These are phyloP conservation scores for Melinopterus prodromus DNA, from an alignment of 2,888 invertebrate species.

Conservation along the genomic window DNA sequence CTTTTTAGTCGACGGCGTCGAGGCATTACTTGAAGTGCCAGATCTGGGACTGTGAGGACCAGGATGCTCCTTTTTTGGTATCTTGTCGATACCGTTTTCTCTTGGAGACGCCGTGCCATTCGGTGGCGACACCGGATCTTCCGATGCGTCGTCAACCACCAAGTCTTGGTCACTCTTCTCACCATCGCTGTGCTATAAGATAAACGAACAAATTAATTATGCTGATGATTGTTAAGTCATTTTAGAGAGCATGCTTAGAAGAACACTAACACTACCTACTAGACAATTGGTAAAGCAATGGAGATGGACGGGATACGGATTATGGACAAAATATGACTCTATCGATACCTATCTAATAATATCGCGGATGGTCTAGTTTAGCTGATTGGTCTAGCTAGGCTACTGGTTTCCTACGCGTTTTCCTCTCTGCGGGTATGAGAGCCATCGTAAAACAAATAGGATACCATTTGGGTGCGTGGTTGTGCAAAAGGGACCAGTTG, in stretches of 20 bases:
- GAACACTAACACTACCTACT: background rate
- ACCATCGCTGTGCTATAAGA: conserved; percentile 76
- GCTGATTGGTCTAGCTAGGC: too few species aligned
- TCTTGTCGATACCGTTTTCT: conserved; percentile 85
- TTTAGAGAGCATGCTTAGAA: background rate
- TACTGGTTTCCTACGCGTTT: too few species aligned
- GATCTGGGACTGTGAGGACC: conserved; percentile 80
- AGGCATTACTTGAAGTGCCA: conserved; percentile 90
- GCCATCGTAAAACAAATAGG: too few species aligned
- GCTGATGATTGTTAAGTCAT: background rate
- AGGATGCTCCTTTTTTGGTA: conserved; percentile 78
- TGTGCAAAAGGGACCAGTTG: too few species aligned
- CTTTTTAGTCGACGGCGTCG: conserved; percentile 87
- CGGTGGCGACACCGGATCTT: conserved; percentile 86
- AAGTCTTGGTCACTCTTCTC: conserved; percentile 91
- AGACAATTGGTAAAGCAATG: background rate
- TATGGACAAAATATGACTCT: background rate
- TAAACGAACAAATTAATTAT: background rate
- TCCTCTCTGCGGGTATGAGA: too few species aligned
- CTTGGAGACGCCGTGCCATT: conserved; percentile 90
- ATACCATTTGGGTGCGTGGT: too few species aligned
- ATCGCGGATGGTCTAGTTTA: too few species aligned
- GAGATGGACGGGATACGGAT: background rate
- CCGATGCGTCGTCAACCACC: conserved; percentile 94
- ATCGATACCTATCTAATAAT: too few species aligned